Evolutionary conservation across 2,797 vertebrate genomes (phyloP), one percentile per base, ranked within the genome.

Genomic region (Phoebastria nigripes): DNA sequence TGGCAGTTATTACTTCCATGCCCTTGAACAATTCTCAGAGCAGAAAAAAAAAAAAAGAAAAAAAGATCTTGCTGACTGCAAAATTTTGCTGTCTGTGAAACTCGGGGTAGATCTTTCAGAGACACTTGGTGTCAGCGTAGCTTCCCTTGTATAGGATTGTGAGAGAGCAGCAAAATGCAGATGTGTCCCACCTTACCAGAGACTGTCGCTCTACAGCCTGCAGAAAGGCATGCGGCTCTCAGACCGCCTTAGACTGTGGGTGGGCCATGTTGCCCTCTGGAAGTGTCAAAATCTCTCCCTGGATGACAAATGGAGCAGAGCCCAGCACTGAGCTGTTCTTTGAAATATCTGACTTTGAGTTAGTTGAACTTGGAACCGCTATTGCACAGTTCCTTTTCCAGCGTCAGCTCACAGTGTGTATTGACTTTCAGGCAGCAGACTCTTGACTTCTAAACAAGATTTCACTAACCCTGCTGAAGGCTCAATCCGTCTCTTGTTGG

Each of bases 341-440:
- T 94, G 90, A 96, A 95, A 94, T 90, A 81, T 93, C 76, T 93
- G 69, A 86, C 90, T 94, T 88, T 78, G 80, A 88, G 77, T 74
- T 90, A 90, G 54, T 66, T 88, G 90, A 80, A 91, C 80, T 91
- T 90, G 85, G 93, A 96, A 83, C 61, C 44, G 49, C 52, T 62
- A 72, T 90, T 21, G 59, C 67, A 54, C 9, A 13, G 78, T 13
- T 89, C 67, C 52, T 78, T 59, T 81, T 91, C 82, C 89, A 93
- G 72, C 1, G 0, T 82, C 89, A 80, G 56, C 54, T 83, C 89
- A 41, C 63, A 86, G 37, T 14, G 8, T 31, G 20, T 29, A 61
- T n/a, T 85, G 82, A 91, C 86, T 91, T 85, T 67, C 78, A 92
- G 63, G 72, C 87, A 91, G 78, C 49, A 92, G 76, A 84, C n/a